Conservation (phyloP, 2,888 invertebrate genomes). For the Meiosimyza platycephala region DNA sequence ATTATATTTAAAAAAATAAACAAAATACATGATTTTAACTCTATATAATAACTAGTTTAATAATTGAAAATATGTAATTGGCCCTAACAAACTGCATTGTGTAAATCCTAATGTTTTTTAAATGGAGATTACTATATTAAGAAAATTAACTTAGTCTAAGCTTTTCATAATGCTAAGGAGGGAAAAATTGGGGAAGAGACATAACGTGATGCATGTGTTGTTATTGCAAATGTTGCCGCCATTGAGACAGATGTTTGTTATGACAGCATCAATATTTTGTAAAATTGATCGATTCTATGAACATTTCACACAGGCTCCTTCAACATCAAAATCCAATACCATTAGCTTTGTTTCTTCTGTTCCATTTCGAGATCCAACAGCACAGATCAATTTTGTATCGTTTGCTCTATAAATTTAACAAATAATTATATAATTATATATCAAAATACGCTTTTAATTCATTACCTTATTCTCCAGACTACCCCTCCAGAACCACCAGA, state of each 20-base stretch:
- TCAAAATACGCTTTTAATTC: conserved; percentile 5
- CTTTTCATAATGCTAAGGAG: conserved; percentile 30
- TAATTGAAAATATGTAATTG: background rate
- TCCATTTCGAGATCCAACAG: conserved; percentile 97
- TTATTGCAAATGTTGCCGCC: conserved; percentile 12
- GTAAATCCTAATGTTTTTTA: background rate
- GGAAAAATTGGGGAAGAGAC: conserved; percentile 34
- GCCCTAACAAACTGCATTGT: conserved; percentile 1
- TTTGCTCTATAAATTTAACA: conserved; percentile 73
- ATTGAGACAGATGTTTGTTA: background rate
- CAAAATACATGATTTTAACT: conserved; percentile 3
- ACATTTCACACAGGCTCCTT: conserved; percentile 75
- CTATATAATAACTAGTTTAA: background rate
- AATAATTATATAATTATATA: conserved; percentile 5
- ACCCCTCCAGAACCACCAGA: conserved; percentile 98
- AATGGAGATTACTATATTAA: background rate
- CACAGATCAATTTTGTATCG: conserved; percentile 96
- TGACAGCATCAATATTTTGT: conserved; percentile 37
- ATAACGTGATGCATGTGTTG: conserved; percentile 29
- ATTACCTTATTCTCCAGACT: conserved; percentile 91
- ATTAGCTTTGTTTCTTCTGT: conserved; percentile 99
- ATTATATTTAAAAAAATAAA: conserved; percentile 1
- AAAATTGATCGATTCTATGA: conserved; percentile 58
- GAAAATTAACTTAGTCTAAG: background rate
- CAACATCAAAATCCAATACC: conserved; percentile 96